Evolutionary conservation across 2,113 vertebrate genomes (phyloP), one percentile per base, ranked within the genome.

Genomic region (Jaculus jaculus): DNA sequence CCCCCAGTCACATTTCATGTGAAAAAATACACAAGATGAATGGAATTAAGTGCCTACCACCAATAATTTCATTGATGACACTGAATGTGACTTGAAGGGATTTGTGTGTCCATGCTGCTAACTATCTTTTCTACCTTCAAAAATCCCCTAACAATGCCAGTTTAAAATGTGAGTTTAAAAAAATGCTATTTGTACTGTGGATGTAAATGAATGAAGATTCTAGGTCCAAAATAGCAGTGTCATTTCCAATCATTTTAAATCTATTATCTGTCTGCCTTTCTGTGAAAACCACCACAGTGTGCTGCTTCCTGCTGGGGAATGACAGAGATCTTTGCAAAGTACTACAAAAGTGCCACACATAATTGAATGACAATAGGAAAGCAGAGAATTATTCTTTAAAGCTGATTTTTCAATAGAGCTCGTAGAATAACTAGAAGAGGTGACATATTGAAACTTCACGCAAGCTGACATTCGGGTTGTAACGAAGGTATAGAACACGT

Each of bases 271-370:
- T 51, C 80, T 82, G 15, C 7, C 61, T 0, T 37, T 60, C 11
- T 82, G 10, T 75, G 12, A 75, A 91, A 92, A 77, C 11, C 37
- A 21, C 69, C 69, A 68, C 39, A 84, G 20, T 37, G 0, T 60
- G 13, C 11, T 37, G 30, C 37, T 87, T 95, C 65, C 21, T 85
- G 37, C 74, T 73, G 12, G 42, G 89, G 28, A 77, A 32, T 72
- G 23, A 28, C 17, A 71, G 69, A 80, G 17, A 58, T 89, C 13
- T 71, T 84, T 47, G 69, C 37, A 88, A 90, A 74, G 66, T 79
- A 75, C 88, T 94, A 72, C 37, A 69, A 94, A 94, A 92, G 5
- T 54, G 88, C 93, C 23, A 28, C 42, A 54, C 26, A 87, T 96
- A 88, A 84, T 88, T 94, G 71, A 82, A 37, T 87, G 47, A 79